Percentiles rank a stretch among this genome's conserved stretches.
Conservation (phyloP, 2,888 invertebrate genomes). For the Teinopalpus imperialis region DNA sequence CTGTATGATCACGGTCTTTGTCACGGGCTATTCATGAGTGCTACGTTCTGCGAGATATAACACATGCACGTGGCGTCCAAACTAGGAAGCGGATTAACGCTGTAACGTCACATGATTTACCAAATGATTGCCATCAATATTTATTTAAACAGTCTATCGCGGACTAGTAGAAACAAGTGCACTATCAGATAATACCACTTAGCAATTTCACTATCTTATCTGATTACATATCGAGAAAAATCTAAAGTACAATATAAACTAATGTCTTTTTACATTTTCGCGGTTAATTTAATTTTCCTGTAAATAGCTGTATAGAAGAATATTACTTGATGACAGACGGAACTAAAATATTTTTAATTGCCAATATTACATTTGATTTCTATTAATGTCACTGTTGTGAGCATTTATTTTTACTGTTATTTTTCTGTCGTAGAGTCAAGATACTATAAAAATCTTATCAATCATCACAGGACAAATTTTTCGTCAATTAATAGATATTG, state of each 20-base stretch:
- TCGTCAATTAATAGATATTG: no score
- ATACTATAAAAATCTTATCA: no score
- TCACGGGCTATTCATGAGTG: no score
- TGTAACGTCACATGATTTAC: slow-evolving; percentile 38
- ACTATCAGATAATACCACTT: slow-evolving; percentile 19
- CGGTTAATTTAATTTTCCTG: background rate
- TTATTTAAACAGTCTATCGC: slow-evolving; percentile 30
- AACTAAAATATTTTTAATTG: no score
- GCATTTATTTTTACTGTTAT: no score
- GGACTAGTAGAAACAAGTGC: slow-evolving; percentile 9
- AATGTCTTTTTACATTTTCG: slow-evolving; percentile 9
- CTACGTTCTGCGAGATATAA: no score
- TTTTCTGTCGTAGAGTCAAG: no score
- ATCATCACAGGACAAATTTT: no score
- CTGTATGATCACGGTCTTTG: no score
- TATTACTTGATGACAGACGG: background rate
- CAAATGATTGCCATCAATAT: slow-evolving; percentile 37
- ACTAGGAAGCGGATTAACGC: slow-evolving; percentile 58
- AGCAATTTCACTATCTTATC: slow-evolving; percentile 16
- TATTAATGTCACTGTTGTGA: no score
- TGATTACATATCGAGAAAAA: slow-evolving; percentile 10
- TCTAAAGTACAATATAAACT: slow-evolving; percentile 14
- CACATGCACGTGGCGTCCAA: no score
- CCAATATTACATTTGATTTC: no score
- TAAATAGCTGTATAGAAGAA: background rate